Base-by-base conservation (phyloP, 2,888 invertebrate genomes). In the Gastracanthus pulcherrimus region DNA sequence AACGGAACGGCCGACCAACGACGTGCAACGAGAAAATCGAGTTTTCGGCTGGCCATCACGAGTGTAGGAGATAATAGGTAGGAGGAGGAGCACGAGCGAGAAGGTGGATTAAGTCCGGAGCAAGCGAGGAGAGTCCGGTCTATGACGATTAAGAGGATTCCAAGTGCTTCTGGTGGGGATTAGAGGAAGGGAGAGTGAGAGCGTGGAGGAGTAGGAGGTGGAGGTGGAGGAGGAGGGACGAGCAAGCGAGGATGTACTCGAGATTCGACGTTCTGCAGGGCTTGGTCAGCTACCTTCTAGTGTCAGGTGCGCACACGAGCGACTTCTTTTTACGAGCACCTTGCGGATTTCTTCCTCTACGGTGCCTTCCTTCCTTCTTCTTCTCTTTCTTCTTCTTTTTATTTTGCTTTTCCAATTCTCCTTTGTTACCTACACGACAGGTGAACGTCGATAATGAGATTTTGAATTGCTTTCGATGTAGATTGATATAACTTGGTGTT, bases 241-340 rank as follows among this genome's bases (percentile, higher is more conserved):
- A 16, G 26, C 16, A 31, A 23, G 31, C 1, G 26, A 84, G 58
- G 38, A 90, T 90, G 90, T 88, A 88, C 86, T 88, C 89, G 81
- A 89, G 89, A 84, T 89, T 90, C 87, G 87, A 90, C 82, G 87
- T 90, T 66, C 89, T 90, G 19, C 88, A 88, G 82, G 88, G 87
- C 75, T 86, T 89, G 82, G 89, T 89, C 86, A 88, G 88, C 6
- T 90, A 90, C 86, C 87, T 89, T 72, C 88, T 89, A 66, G 88
- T 88, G 83, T 89, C 90, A 90, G 90, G 90, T 90, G 89, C 83
- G 87, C 84, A n/a, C n/a, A n/a, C n/a, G n/a, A n/a, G 29, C 75
- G 60, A 76, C 41, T 60, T 38, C 36, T 55, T 31, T 38, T 76
- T 60, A 31, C 41, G 72, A 72, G 58, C 76, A 67, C 67, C 69